phyloP scores from a whole-genome alignment of 2,888 invertebrate species.

The Agrypnus murinus region DNA sequence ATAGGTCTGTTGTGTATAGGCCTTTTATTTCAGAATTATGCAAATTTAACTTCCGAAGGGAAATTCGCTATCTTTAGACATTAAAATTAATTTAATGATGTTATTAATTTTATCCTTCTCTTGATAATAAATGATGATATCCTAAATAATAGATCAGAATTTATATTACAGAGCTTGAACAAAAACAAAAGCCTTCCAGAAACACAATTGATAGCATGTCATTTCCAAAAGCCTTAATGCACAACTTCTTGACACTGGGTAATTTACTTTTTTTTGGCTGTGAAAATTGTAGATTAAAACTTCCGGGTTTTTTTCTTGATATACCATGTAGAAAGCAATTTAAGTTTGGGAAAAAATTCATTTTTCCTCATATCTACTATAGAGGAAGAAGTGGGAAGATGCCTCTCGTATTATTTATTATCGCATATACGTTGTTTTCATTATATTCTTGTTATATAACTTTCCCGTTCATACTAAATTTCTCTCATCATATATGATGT shows the following conservation, averaged over 20 bases:
- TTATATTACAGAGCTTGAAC: too few relatives aligned
- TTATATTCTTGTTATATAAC: slow-evolving; percentile 12
- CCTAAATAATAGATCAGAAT: too few relatives aligned
- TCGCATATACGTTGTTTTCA: background rate
- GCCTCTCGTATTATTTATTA: background rate
- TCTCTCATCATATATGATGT: slow-evolving; percentile 13
- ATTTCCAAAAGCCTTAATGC: background rate
- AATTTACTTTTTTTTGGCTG: slow-evolving; percentile 9
- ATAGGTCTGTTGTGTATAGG: too few relatives aligned
- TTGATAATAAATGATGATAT: too few relatives aligned
- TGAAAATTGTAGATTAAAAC: background rate
- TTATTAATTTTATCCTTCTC: too few relatives aligned
- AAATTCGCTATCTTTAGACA: too few relatives aligned
- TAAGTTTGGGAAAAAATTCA: slow-evolving; percentile 7
- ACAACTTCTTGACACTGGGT: slow-evolving; percentile 8
- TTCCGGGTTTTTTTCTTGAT: background rate
- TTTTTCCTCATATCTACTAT: background rate
- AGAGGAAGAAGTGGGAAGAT: too few relatives aligned
- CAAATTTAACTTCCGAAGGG: too few relatives aligned
- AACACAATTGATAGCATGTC: slow-evolving; percentile 12
- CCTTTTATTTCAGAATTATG: too few relatives aligned
- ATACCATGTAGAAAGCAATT: slow-evolving; percentile 12
- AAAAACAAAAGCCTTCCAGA: background rate
- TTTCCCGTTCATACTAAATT: slow-evolving; percentile 23
- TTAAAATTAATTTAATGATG: too few relatives aligned